These are phyloP conservation scores for Nestor notabilis DNA, from an alignment of 2,113 vertebrate species.

Conservation along the genomic window DNA sequence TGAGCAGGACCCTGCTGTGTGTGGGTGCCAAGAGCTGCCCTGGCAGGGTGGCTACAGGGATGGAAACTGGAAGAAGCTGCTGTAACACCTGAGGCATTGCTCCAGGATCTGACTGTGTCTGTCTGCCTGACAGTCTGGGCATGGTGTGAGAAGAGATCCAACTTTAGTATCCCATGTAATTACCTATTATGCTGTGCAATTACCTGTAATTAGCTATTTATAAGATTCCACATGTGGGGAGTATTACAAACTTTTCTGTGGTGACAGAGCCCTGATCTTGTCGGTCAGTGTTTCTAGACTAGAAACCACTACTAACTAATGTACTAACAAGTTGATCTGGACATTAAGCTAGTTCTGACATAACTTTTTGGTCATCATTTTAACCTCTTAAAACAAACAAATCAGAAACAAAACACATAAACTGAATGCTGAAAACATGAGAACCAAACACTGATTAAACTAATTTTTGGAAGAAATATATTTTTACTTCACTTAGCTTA, in stretches of 20 bases:
- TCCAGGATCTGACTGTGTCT: accelerated
- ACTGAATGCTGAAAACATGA: not conserved
- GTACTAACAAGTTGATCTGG: accelerated
- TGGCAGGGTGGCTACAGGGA: not conserved
- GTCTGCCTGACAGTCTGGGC: not conserved
- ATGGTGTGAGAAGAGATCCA: not conserved
- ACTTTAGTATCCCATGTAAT: not conserved
- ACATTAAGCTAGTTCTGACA: not conserved
- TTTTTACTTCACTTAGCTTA: not conserved
- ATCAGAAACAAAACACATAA: not conserved
- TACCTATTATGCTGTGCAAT: not conserved
- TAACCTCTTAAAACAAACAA: not conserved
- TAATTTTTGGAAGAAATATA: not conserved
- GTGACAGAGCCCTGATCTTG: not conserved
- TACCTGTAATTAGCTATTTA: not conserved
- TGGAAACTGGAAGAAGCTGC: not conserved
- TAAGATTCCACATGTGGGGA: not conserved
- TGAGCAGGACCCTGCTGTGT: not conserved
- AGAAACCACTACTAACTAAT: not conserved
- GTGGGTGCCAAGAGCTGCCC: not conserved
- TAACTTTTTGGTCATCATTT: not conserved
- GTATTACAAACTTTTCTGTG: not conserved
- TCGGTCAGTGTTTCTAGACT: not conserved
- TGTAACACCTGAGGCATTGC: accelerated
- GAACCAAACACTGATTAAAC: not conserved